Conservation (phyloP, 2,888 invertebrate species). For the Eustalomyia histrio region DNA sequence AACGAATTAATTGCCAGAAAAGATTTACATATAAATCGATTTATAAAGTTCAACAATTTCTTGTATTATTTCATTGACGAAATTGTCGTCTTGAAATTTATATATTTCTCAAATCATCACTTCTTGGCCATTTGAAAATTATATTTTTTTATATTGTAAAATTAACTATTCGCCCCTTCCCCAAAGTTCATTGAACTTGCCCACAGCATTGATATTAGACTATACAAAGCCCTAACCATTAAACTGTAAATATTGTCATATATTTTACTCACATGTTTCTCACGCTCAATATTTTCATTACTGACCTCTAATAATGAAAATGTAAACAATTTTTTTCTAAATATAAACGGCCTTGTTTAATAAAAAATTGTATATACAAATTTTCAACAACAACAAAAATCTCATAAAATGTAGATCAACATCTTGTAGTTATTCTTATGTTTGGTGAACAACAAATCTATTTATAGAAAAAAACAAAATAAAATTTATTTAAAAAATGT, state of each 20-base stretch:
- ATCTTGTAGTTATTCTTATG: background rate
- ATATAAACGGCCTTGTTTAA: slow-evolving; percentile 73
- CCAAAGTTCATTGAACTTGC: background rate
- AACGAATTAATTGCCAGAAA: too few species aligned
- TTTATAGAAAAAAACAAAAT: slow-evolving; percentile 13
- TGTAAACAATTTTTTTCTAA: slow-evolving; percentile 37
- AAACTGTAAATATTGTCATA: background rate
- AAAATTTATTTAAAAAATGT: slow-evolving; percentile 4
- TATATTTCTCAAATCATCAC: background rate
- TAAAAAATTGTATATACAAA: slow-evolving; percentile 20
- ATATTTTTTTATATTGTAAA: background rate
- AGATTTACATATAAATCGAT: too few species aligned
- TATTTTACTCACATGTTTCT: background rate
- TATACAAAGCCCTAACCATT: background rate
- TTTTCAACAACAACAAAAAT: background rate
- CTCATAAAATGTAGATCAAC: background rate
- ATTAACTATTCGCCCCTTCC: background rate
- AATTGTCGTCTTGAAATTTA: slow-evolving; percentile 3
- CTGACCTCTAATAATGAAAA: slow-evolving; percentile 49
- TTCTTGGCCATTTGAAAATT: background rate
- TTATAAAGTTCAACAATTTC: too few species aligned
- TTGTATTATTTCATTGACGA: background rate
- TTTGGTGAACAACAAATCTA: slow-evolving; percentile 17
- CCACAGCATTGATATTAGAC: too few species aligned
- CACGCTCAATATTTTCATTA: slow-evolving; percentile 12